Evolutionary conservation across 2,888 invertebrate genomes (phyloP), one percentile per base, ranked within the genome.

Genomic region (Plebejus argus): DNA sequence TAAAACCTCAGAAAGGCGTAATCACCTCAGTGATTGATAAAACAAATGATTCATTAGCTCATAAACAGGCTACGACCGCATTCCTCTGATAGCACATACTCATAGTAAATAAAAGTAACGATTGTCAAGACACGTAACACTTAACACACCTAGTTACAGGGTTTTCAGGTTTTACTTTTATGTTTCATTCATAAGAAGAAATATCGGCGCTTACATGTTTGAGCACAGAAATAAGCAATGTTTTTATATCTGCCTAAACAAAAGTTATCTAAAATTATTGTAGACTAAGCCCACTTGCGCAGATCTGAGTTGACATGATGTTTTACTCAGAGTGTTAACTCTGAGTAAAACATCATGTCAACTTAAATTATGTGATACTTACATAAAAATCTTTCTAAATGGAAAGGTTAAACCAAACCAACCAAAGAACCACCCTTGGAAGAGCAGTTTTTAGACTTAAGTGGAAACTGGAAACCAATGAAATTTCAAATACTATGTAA

Each of bases 41-140:
- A 87, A 83, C 85, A 86, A 89, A 90, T 91, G 91, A 91, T 86
- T 92, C 91, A 92, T 91, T 90, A 89, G 83, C 84, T 83, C 83
- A 85, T 87, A 87, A 86, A 88, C 87, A 85, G 84, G 81, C 86
- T 85, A 85, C 85, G 89, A 88, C 90, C 91, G 91, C 92, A 92
- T 92, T 92, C 91, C 89, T 83, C 80, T 85, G 90, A 91, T 91
- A 90, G 87, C 86, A 87, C 84, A 86, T 84, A 79, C 86, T 86
- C 84, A 86, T 84, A 79, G 81, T 83, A 83, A 82, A 82, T 83
- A 82, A 82, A 80, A 80, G 76, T 80, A 78, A 80, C 80, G 78
- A 80, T 80, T 80, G 79, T 81, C 80, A 79, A 77, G 79, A 76
- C 78, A 80, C 76, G 79, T 79, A 79, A 79, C 66, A 74, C 66